These are phyloP conservation scores for Hydropotes inermis DNA, from an alignment of 2,113 vertebrate genomes.

Conservation along the genomic window DNA sequence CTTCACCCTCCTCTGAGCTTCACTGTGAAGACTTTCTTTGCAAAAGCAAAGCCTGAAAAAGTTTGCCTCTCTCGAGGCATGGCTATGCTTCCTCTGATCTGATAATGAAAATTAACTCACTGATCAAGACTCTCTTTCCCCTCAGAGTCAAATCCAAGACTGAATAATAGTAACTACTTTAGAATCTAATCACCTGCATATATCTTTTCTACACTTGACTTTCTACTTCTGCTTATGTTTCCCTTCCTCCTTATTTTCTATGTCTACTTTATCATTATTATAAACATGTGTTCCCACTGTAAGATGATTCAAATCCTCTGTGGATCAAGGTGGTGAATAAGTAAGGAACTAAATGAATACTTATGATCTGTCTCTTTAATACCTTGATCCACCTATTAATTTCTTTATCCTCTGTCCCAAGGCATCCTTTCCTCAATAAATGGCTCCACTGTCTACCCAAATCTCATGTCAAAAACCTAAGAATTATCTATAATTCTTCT, in stretches of 20 bases:
- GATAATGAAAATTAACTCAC: slow-evolving; percentile 4
- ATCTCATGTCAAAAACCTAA: not conserved
- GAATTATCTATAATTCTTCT: not conserved
- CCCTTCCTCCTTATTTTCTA: not conserved
- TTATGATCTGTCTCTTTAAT: not conserved
- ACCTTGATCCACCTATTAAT: not conserved
- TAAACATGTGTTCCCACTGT: not conserved
- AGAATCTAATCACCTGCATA: not conserved
- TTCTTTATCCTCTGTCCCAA: not conserved
- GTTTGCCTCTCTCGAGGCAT: not conserved
- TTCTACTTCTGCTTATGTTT: not conserved
- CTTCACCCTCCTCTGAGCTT: not conserved
- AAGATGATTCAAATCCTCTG: not conserved
- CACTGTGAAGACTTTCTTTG: not conserved
- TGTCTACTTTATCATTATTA: not conserved
- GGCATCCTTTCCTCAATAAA: not conserved
- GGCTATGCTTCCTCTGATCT: not conserved
- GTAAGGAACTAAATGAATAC: not conserved
- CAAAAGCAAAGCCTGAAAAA: not conserved
- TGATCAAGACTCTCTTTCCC: not conserved
- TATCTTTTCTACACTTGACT: not conserved
- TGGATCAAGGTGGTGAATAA: not conserved
- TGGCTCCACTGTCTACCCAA: not conserved
- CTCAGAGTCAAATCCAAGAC: not conserved
- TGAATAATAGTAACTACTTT: not conserved